These are phyloP conservation scores for Bibio marci DNA, from an alignment of 2,888 invertebrate genomes.

Conservation along the genomic window DNA sequence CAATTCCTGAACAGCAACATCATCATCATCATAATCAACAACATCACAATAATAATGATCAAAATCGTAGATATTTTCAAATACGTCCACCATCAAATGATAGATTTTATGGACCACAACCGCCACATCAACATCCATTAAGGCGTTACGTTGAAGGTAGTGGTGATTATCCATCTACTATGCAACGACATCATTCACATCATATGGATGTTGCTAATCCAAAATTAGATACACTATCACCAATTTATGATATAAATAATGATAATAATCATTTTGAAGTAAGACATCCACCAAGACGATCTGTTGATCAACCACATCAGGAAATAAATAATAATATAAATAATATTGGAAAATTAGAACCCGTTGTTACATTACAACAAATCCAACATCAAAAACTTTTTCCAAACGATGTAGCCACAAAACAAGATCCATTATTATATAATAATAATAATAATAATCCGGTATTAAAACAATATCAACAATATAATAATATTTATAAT, in stretches of 20 bases:
- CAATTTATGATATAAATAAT: background rate
- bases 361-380: slow-evolving; percentile 51
- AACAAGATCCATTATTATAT: background rate
- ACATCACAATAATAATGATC: slow-evolving; percentile 1
- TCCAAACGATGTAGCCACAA: background rate
- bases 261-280: too few relatives aligned
- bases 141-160: too few relatives aligned
- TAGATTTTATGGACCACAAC: slow-evolving; percentile 12
- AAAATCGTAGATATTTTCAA: slow-evolving; percentile 5
- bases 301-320: background rate
- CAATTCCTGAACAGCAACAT: slow-evolving; percentile 13
- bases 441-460: background rate
- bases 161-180: too few relatives aligned
- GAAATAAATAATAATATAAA: slow-evolving; percentile 10
- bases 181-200: background rate
- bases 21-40: slow-evolving; percentile 9
- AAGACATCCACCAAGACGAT: background rate
- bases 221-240: background rate
- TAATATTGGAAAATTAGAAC: slow-evolving; percentile 29
- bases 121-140: slow-evolving; percentile 20
- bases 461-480: background rate
- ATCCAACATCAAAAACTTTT: slow-evolving; percentile 32
- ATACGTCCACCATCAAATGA: slow-evolving; percentile 3
- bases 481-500: too few relatives aligned
- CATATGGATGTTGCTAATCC: background rate